Conservation (phyloP, 2,113 vertebrate species). For the Acrocephalus arundinaceus region DNA sequence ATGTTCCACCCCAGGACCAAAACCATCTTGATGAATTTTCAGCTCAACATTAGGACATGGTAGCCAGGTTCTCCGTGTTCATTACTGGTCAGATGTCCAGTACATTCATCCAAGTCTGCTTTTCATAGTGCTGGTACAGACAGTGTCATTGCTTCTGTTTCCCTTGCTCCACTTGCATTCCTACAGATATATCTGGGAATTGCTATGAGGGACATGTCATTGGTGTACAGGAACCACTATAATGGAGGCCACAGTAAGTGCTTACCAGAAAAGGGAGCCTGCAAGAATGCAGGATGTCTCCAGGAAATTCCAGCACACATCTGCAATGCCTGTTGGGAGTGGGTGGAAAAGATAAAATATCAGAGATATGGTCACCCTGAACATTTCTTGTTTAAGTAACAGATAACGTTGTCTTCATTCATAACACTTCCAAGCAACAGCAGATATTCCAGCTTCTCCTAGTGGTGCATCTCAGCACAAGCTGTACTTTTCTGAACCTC, state of each 20-base stretch:
- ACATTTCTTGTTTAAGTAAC: neutral
- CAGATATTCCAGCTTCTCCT: neutral
- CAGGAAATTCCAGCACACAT: neutral
- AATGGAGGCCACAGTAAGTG: neutral
- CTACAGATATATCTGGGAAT: neutral
- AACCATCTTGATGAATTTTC: neutral
- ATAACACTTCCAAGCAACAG: neutral
- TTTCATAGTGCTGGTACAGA: neutral
- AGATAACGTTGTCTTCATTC: neutral
- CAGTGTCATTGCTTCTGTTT: neutral
- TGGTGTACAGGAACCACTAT: neutral
- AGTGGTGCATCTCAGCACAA: neutral
- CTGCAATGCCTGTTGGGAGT: neutral
- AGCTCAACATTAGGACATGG: neutral
- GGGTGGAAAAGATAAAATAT: neutral
- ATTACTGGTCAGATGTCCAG: neutral
- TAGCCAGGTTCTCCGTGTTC: neutral
- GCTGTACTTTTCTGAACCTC: neutral
- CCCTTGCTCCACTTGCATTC: neutral
- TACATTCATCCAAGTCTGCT: rapidly evolving
- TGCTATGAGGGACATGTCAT: neutral
- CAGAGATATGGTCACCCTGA: neutral
- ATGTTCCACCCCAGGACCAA: neutral
- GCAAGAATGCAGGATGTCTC: neutral
- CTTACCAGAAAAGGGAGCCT: neutral